Conservation (phyloP, 64 coral and sea anemone species). For the Actinia tenebrosa region DNA sequence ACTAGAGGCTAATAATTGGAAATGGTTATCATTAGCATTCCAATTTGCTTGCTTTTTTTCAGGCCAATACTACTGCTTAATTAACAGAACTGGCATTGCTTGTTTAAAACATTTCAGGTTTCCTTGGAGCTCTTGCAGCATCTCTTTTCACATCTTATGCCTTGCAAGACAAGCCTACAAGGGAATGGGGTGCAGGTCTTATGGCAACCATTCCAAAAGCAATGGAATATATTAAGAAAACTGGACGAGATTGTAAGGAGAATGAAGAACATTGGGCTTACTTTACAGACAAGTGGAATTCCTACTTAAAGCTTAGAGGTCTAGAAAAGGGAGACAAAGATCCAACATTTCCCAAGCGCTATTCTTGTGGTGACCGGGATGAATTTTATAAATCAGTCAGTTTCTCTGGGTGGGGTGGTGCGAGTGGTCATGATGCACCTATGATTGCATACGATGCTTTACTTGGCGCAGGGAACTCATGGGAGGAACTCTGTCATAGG, state of each 20-base stretch:
- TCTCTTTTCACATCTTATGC: slow-evolving; percentile 76
- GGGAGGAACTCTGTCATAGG: slow-evolving; percentile 86
- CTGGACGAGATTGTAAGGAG: slow-evolving; percentile 66
- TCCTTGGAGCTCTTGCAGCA: slow-evolving; percentile 71
- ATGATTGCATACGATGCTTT: slow-evolving; percentile 99
- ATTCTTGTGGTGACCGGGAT: slow-evolving; percentile 59
- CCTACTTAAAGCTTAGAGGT: slow-evolving; percentile 66
- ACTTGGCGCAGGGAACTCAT: slow-evolving; percentile 63
- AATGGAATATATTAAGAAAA: slow-evolving; percentile 56
- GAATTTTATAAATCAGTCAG: slow-evolving; percentile 86
- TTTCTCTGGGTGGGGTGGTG: slow-evolving; percentile 77
- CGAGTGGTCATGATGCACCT: slow-evolving; percentile 95
- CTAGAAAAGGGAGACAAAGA: slow-evolving; percentile 65
- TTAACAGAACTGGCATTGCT: neutral
- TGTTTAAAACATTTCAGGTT: slow-evolving; percentile 40
- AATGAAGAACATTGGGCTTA: slow-evolving; percentile 86
- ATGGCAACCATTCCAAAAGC: slow-evolving; percentile 63
- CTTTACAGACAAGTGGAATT: slow-evolving; percentile 79
- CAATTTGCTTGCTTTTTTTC: neutral
- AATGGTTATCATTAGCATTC: no score
- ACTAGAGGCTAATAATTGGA: no score
- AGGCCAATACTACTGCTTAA: neutral
- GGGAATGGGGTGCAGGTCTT: slow-evolving; percentile 72
- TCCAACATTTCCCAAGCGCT: slow-evolving; percentile 68
- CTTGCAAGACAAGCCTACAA: slow-evolving; percentile 62